Evolutionary conservation across 2,113 vertebrate species (phyloP).

Genomic region (Myrmecobius fasciatus): DNA sequence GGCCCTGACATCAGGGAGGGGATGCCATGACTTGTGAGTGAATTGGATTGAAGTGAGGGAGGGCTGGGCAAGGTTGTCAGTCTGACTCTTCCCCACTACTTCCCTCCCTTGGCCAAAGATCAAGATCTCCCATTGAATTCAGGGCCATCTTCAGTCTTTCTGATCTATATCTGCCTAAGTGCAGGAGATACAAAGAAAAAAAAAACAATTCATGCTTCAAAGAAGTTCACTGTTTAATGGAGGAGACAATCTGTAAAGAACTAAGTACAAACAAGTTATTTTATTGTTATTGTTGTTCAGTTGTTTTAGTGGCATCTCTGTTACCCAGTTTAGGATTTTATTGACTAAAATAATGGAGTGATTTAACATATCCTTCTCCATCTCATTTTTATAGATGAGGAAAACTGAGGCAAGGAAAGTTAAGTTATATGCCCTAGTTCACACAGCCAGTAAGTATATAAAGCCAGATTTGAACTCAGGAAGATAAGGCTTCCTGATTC

Average conservation of each 20-base stretch:
- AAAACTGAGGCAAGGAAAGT: not conserved
- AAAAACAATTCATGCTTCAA: not conserved
- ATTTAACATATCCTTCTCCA: not conserved
- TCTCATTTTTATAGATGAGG: not conserved
- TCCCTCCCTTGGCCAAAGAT: too few species aligned
- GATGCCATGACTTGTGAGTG: too few species aligned
- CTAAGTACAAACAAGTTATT: not conserved
- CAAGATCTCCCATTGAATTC: too few species aligned
- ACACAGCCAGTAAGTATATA: not conserved
- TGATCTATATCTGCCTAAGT: not conserved
- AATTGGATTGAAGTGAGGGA: too few species aligned
- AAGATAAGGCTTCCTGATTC: not conserved
- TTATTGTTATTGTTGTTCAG: not conserved
- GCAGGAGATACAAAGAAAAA: not conserved
- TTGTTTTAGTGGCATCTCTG: not conserved
- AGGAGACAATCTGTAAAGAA: not conserved
- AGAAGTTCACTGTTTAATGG: not conserved
- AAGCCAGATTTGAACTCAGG: not conserved
- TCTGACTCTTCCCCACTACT: too few species aligned
- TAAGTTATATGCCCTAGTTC: not conserved
- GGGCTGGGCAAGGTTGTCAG: too few species aligned
- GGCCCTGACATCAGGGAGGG: too few species aligned
- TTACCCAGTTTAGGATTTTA: not conserved
- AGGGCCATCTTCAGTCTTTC: too few species aligned
- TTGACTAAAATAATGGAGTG: not conserved